These are phyloP conservation scores for Trypoxylus dichotomus DNA, from an alignment of 1,140 invertebrate species.

Conservation along the genomic window DNA sequence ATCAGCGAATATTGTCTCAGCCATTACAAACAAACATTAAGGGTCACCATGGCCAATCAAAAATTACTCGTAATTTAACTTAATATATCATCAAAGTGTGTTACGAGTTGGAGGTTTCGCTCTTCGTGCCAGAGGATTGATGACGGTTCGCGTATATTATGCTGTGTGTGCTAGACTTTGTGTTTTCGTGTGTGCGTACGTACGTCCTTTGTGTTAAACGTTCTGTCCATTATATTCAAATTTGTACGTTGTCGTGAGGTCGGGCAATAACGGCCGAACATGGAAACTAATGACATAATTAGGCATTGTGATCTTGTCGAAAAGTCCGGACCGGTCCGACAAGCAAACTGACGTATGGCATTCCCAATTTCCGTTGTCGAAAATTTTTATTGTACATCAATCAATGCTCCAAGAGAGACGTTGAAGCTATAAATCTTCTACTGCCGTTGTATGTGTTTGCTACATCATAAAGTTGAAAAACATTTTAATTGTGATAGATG, in stretches of 20 bases:
- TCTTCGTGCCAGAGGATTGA: neutral
- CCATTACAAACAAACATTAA: conserved; percentile 25
- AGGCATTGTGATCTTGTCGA: conserved; percentile 15
- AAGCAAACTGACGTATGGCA: neutral
- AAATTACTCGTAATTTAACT: conserved; percentile 27
- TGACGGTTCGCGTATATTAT: conserved; percentile 5
- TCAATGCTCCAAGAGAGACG: neutral
- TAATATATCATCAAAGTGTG: neutral
- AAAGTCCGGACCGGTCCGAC: neutral
- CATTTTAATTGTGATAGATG: neutral
- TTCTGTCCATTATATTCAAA: conserved; percentile 24
- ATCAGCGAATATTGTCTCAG: conserved; percentile 23
- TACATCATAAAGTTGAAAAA: neutral
- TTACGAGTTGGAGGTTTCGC: neutral
- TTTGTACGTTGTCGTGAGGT: conserved; percentile 10
- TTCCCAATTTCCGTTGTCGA: neutral
- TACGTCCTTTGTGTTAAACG: neutral
- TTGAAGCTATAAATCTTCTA: conserved; percentile 6
- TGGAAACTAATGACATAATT: conserved; percentile 25
- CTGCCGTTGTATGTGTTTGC: neutral
- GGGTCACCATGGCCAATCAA: conserved; percentile 16
- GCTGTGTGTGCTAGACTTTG: neutral
- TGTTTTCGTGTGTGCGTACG: neutral
- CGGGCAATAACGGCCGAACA: conserved; percentile 19
- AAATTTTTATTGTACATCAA: conserved; percentile 8